Evolutionary conservation across 1,140 invertebrate species (phyloP).

Genomic region (Portunus trituberculatus): DNA sequence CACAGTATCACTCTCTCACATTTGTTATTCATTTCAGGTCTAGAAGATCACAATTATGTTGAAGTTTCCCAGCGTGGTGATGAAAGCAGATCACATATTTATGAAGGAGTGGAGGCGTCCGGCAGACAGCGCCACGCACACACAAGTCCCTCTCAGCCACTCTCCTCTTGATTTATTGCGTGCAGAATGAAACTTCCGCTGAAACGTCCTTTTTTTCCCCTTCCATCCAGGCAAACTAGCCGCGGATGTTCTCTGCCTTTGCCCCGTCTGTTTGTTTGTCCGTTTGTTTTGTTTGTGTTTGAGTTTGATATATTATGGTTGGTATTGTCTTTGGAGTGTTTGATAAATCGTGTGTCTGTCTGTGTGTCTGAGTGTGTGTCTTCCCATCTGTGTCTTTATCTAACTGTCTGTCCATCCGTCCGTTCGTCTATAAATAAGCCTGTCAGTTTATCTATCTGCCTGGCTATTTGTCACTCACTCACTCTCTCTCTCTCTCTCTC

Average conservation of each 20-base stretch:
- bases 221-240: neutral
- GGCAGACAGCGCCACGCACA: constrained; percentile 3
- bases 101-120: too few relatives aligned
- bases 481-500: too few relatives aligned
- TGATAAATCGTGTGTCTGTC: neutral
- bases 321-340: neutral
- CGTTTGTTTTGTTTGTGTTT: neutral
- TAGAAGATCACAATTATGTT: too few relatives aligned
- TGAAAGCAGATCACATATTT: too few relatives aligned
- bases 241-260: neutral
- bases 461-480: too few relatives aligned
- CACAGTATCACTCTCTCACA: too few relatives aligned
- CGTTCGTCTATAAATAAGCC: neutral
- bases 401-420: too few relatives aligned
- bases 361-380: too few relatives aligned
- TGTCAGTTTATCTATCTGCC: neutral
- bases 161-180: neutral
- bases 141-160: neutral
- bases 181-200: neutral
- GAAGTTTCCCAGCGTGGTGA: too few relatives aligned
- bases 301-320: neutral
- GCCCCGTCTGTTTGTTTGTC: neutral
- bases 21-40: too few relatives aligned
- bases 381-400: neutral
- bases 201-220: neutral